Evolutionary conservation across 2,113 vertebrate genomes (phyloP), one percentile per base, ranked within the genome.

Genomic region (Anhinga rufa): DNA sequence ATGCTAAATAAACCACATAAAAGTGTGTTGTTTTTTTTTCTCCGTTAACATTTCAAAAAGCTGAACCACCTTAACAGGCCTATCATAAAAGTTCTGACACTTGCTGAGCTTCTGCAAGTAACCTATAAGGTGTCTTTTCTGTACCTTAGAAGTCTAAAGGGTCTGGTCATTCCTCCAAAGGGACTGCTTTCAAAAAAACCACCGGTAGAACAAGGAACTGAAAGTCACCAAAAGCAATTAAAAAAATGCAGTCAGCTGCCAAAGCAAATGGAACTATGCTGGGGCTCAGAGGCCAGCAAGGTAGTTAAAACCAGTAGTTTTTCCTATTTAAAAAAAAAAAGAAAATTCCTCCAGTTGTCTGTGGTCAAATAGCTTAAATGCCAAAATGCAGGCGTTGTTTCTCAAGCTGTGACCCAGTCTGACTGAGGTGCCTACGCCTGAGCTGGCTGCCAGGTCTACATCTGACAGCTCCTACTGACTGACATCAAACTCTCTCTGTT

Each of bases 371-470:
- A 74, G 32, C 28, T 78, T 36, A 86, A 75, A 42, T 55, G 18
- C 9, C 25, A 17, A 28, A 42, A 86, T n/a, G 10, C 12, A 4
- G 4, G 9, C 68, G 5, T 36, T 0, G 0, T 44, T 60, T 68
- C 78, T 48, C 38, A 42, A 44, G 24, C 20, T 57, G 21, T 62
- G 40, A 61, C 11, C 18, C 2, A 0, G 11, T 24, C 17, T 68
- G 40, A 18, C 17, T 9, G 28, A 38, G 4, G 4, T 42, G 5
- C 7, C 34, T 69, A 11, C 0, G 0, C 10, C 17, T 32, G n/a
- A 81, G 13, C 6, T 19, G 17, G 7, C 20, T 81, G 15, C 20
- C 34, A 21, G 20, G 9, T 44, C n/a, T 51, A 3, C 1, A 0
- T 22, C 44, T 82, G 70, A 32, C 6, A 14, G 8, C 10, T 93